Conservation (phyloP, 2,888 invertebrate species). For the Caenorhabditis auriculariae region DNA sequence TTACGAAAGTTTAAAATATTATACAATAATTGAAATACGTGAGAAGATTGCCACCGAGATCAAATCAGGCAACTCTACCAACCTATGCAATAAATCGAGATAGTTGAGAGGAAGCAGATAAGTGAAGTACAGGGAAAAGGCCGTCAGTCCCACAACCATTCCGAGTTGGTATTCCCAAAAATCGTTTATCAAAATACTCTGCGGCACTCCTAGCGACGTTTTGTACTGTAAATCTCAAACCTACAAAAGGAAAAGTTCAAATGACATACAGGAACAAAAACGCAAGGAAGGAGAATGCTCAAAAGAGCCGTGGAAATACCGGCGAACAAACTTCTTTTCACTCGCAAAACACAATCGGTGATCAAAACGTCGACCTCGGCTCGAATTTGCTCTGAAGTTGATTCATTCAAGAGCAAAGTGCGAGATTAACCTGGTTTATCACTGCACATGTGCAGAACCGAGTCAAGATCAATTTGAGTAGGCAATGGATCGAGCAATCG, state of each 20-base stretch:
- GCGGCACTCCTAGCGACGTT: conserved; percentile 46
- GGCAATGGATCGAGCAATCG: conserved; percentile 27
- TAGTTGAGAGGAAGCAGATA: conserved; percentile 75
- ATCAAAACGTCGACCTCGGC: conserved; percentile 83
- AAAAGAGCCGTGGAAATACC: conserved; percentile 84
- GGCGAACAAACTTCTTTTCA: conserved; percentile 82
- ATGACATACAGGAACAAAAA: conserved; percentile 78
- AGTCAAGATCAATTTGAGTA: conserved; percentile 44
- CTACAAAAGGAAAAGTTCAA: neutral
- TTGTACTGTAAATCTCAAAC: conserved; percentile 35
- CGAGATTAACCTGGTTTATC: conserved; percentile 25
- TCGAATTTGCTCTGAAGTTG: conserved; percentile 68
- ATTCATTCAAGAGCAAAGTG: neutral
- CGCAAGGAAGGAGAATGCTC: conserved; percentile 83
- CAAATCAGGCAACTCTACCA: too few species aligned
- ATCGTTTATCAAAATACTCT: conserved; percentile 49
- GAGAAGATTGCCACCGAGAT: too few species aligned
- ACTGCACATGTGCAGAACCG: conserved; percentile 52
- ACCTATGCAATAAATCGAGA: conserved; percentile 80
- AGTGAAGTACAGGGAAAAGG: conserved; percentile 78
- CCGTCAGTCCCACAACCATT: conserved; percentile 69
- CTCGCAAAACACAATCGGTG: conserved; percentile 83
- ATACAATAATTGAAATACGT: conserved; percentile 65
- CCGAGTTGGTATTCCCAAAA: conserved; percentile 49
- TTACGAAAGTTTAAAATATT: too few species aligned